Percentiles rank a stretch among this genome's conserved stretches.
phyloP scores from a whole-genome alignment of 2,888 invertebrate genomes.

The Drosophila koepferae region DNA sequence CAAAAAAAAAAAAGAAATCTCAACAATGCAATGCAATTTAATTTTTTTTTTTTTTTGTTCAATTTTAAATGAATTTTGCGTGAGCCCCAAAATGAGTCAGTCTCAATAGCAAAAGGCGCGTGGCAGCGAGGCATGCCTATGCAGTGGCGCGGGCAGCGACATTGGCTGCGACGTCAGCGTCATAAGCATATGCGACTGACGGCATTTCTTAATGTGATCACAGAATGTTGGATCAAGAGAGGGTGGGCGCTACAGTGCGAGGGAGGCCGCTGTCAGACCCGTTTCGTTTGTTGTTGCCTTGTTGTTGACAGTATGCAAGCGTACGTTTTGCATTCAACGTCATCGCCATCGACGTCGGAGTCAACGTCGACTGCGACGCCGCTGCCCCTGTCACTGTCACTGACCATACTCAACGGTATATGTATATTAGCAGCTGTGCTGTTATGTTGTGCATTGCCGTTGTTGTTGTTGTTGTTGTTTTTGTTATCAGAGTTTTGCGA shows the following conservation, averaged over 20 bases:
- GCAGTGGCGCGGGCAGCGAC: slow-evolving; percentile 25
- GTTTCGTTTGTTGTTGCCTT: slow-evolving; percentile 14
- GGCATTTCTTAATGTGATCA: slow-evolving; percentile 34
- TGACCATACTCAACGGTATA: slow-evolving; percentile 66
- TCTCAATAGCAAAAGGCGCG: slow-evolving; percentile 57
- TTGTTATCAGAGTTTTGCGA: slow-evolving; percentile 32
- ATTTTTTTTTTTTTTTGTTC: slow-evolving; percentile 14
- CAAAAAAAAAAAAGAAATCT: slow-evolving; percentile 31
- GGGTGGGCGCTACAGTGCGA: slow-evolving; percentile 11
- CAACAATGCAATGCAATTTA: slow-evolving; percentile 39
- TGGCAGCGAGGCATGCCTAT: slow-evolving; percentile 62
- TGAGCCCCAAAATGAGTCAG: slow-evolving; percentile 68
- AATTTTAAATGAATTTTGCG: slow-evolving; percentile 51
- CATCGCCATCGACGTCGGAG: background rate
- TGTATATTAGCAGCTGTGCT: slow-evolving; percentile 53
- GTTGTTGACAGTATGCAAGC: slow-evolving; percentile 27
- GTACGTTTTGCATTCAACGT: slow-evolving; percentile 41
- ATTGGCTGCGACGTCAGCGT: slow-evolving; percentile 31
- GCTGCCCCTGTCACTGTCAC: slow-evolving; percentile 26
- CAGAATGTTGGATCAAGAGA: background rate
- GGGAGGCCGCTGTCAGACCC: slow-evolving; percentile 15
- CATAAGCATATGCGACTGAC: slow-evolving; percentile 38
- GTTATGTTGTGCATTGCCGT: background rate
- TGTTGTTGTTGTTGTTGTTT: slow-evolving; percentile 3
- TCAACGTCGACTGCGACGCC: no score